Conservation (phyloP, 2,888 invertebrate species). For the Rosalia funebris region DNA sequence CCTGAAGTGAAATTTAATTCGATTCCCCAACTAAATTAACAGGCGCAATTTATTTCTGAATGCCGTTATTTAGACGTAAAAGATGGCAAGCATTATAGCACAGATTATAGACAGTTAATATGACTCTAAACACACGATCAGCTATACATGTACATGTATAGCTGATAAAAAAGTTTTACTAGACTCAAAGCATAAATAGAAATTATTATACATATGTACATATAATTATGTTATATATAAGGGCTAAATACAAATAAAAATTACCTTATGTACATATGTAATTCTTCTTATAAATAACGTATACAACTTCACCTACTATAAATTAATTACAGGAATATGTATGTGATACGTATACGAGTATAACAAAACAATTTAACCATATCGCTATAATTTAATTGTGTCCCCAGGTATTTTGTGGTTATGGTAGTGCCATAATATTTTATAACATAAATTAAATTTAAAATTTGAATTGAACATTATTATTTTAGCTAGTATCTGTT, state of each 20-base stretch:
- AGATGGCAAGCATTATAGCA: slow-evolving; percentile 3
- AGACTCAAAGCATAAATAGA: background rate
- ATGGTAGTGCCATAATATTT: too few relatives aligned
- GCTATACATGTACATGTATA: background rate
- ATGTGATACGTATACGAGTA: too few relatives aligned
- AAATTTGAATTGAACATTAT: too few relatives aligned
- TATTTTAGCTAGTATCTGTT: too few relatives aligned
- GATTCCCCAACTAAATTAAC: slow-evolving; percentile 21
- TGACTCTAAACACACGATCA: background rate
- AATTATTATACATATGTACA: background rate
- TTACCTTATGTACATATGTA: background rate
- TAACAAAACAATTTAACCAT: too few relatives aligned
- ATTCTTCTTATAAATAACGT: too few relatives aligned
- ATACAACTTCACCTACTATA: too few relatives aligned
- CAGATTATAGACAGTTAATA: slow-evolving; percentile 4
- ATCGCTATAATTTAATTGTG: too few relatives aligned
- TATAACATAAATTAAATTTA: too few relatives aligned
- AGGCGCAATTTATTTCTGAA: slow-evolving; percentile 20
- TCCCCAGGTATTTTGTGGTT: too few relatives aligned
- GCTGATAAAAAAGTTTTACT: background rate
- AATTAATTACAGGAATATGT: too few relatives aligned
- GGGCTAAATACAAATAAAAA: background rate
- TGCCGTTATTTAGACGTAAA: slow-evolving; percentile 13
- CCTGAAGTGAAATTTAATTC: slow-evolving; percentile 30
- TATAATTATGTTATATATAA: background rate